These are phyloP conservation scores for Andrena dorsata DNA, from an alignment of 2,888 invertebrate genomes.

Conservation along the genomic window DNA sequence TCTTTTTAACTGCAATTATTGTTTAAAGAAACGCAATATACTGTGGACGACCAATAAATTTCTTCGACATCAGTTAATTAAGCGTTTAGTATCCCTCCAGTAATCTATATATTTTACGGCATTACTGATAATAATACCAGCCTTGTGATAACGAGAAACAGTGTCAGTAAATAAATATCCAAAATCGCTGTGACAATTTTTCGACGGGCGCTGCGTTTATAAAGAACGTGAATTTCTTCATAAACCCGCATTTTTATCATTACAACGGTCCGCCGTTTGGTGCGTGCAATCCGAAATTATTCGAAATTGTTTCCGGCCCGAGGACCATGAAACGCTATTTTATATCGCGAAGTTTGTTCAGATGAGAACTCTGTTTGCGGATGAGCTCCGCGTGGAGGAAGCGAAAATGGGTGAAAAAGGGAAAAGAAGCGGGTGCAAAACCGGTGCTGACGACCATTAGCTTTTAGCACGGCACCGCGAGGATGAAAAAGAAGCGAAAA, in stretches of 20 bases:
- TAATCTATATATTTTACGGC: too few species aligned
- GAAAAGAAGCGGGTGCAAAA: slow-evolving; percentile 57
- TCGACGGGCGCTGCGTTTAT: not conserved
- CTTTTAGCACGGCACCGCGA: slow-evolving; percentile 65
- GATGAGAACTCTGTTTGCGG: slow-evolving; percentile 57
- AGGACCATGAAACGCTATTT: slow-evolving; percentile 39
- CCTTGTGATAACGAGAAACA: not conserved
- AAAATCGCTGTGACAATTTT: not conserved
- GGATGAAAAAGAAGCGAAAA: slow-evolving; percentile 44
- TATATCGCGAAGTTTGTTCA: slow-evolving; percentile 60
- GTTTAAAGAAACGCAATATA: too few species aligned
- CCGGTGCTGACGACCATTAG: slow-evolving; percentile 67
- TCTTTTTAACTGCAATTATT: too few species aligned
- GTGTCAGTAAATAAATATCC: not conserved
- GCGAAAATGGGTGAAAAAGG: slow-evolving; percentile 55
- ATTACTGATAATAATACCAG: too few species aligned
- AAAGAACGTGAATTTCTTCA: not conserved
- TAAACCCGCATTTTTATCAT: not conserved
- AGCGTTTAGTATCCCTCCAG: too few species aligned
- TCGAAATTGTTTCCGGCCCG: slow-evolving; percentile 24
- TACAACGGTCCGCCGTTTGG: slow-evolving; percentile 6
- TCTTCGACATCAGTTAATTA: too few species aligned
- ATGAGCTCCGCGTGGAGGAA: slow-evolving; percentile 38
- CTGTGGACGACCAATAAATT: too few species aligned
- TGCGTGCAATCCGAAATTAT: slow-evolving; percentile 26